Conservation (phyloP, 2,797 vertebrate species). For the Ceryle rudis region DNA sequence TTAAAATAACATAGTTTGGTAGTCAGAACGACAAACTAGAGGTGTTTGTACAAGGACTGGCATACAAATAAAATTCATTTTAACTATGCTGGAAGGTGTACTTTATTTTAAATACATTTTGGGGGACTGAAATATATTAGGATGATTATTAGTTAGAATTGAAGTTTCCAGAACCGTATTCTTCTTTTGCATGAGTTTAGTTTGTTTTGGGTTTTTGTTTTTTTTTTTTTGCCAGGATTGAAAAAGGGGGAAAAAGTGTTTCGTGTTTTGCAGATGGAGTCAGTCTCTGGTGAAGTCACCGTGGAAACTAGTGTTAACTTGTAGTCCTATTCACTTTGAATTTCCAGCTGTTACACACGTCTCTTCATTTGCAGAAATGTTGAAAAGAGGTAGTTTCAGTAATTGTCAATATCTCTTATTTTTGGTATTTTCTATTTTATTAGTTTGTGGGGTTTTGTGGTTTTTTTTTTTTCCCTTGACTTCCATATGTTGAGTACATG, state of each 20-base stretch:
- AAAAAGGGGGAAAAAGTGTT: conserved; percentile 24
- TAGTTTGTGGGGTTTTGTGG: not conserved
- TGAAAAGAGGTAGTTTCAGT: not conserved
- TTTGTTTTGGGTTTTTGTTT: not conserved
- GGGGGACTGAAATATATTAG: not conserved
- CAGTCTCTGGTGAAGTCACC: not conserved
- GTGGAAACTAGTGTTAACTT: not conserved
- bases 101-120: not conserved
- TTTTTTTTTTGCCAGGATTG: conserved; percentile 7
- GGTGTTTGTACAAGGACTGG: not conserved
- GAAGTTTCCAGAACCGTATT: not conserved
- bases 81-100: not conserved
- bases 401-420: not conserved
- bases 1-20: not conserved
- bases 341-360: not conserved
- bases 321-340: not conserved
- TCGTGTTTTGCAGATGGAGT: not conserved
- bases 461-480: not conserved
- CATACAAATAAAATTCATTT: not conserved
- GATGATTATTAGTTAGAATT: not conserved
- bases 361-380: not conserved
- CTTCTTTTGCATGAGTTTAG: not conserved
- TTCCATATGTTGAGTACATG: not conserved
- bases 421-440: not conserved
- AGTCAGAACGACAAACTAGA: not conserved